These are phyloP conservation scores for Calonectris borealis DNA, from an alignment of 2,113 vertebrate genomes.

Conservation along the genomic window DNA sequence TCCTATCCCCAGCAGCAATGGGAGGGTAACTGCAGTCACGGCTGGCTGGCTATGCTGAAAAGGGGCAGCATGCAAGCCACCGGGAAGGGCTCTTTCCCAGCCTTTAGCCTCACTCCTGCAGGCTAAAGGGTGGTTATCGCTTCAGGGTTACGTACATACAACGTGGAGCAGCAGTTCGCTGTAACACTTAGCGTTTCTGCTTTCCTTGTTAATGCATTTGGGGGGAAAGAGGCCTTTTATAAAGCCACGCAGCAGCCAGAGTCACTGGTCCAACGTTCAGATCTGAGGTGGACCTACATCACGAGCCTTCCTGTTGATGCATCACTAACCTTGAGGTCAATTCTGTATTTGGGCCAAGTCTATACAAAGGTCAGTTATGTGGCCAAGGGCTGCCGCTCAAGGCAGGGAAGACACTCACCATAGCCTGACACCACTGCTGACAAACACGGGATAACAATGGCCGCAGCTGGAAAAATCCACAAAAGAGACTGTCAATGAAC, in stretches of 20 bases:
- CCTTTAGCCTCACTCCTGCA: background rate
- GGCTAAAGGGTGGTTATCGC: no score
- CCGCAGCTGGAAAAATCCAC: conserved; percentile 81
- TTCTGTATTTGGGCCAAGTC: background rate
- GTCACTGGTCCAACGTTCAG: fast-evolving
- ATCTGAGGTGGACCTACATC: fast-evolving
- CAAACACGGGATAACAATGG: conserved; percentile 91
- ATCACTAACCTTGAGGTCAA: background rate
- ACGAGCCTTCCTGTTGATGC: background rate
- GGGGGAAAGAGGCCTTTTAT: background rate
- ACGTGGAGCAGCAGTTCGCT: fast-evolving
- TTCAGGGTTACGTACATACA: fast-evolving
- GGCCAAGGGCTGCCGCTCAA: background rate
- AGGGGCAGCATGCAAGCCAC: background rate
- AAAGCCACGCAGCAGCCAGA: background rate
- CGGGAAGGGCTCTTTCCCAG: background rate
- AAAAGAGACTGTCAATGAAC: background rate
- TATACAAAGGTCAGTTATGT: background rate
- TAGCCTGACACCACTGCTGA: conserved; percentile 89
- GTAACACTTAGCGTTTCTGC: background rate
- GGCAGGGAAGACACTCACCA: conserved; percentile 74
- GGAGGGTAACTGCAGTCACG: fast-evolving
- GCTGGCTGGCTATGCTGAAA: fast-evolving
- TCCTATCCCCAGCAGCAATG: background rate
- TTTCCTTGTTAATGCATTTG: background rate